Conservation (phyloP, 2,888 invertebrate species). For the Monopis laevigella region DNA sequence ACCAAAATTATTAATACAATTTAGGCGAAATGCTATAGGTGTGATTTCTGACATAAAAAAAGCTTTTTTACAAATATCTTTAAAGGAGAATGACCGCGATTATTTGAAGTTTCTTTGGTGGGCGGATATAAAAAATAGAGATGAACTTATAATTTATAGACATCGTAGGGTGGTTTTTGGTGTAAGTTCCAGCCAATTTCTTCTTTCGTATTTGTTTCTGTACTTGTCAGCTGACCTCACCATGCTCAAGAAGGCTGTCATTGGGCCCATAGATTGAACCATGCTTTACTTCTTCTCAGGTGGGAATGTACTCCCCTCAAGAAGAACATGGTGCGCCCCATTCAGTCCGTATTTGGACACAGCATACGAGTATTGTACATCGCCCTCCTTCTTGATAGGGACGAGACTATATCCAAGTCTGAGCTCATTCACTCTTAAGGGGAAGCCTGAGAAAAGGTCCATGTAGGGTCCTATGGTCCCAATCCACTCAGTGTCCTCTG, state of each 20-base stretch:
- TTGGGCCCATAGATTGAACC: not conserved
- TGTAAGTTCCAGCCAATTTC: too few species aligned
- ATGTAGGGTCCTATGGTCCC: not conserved
- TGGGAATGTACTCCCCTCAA: constrained; percentile 22
- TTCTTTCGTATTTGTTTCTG: not conserved
- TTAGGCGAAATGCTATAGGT: constrained; percentile 19
- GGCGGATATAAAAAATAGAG: too few species aligned
- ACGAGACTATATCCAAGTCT: not conserved
- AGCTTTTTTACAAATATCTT: constrained; percentile 26
- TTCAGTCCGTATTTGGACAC: constrained; percentile 21
- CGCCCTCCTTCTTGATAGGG: not conserved
- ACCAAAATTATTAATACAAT: constrained; percentile 17
- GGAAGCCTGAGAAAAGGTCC: not conserved
- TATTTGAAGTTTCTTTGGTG: constrained; percentile 25
- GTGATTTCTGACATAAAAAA: constrained; percentile 24
- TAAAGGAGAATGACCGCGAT: constrained; percentile 22
- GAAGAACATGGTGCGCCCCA: constrained; percentile 23
- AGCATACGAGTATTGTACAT: constrained; percentile 18
- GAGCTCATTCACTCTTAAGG: not conserved
- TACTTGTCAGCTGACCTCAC: not conserved
- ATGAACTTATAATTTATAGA: too few species aligned
- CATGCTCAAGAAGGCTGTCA: not conserved
- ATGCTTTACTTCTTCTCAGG: constrained; percentile 17
- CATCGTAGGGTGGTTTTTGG: too few species aligned
- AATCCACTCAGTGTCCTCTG: not conserved